These are phyloP conservation scores for Platyura marginata DNA, from an alignment of 1,140 invertebrate species.

Conservation along the genomic window DNA sequence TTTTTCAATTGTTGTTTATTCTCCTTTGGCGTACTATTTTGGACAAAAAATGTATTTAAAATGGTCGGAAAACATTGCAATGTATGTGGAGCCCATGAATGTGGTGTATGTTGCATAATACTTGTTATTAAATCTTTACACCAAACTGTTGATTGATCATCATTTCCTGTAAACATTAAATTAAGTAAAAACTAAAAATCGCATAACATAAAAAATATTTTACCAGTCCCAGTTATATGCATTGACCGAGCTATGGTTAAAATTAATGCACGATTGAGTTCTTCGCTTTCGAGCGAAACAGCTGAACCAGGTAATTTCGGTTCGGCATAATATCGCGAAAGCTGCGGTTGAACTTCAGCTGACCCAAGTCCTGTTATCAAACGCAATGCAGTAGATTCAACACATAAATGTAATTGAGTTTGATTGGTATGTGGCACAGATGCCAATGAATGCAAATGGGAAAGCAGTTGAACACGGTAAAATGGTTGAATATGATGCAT, in stretches of 20 bases:
- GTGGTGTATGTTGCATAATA: constrained; percentile 87
- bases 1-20: constrained; percentile 82
- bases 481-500: constrained; percentile 93
- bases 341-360: constrained; percentile 75
- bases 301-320: constrained; percentile 50
- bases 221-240: constrained; percentile 67
- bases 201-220: constrained; percentile 2
- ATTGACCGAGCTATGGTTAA: constrained; percentile 85
- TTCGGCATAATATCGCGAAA: constrained; percentile 72
- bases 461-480: constrained; percentile 79
- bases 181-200: constrained; percentile 4
- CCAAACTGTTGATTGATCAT: constrained; percentile 50
- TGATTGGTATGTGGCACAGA: constrained; percentile 85
- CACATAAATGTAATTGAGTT: constrained; percentile 84
- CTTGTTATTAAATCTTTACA: constrained; percentile 77
- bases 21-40: constrained; percentile 68
- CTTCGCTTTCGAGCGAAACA: constrained; percentile 85
- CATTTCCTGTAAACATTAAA: constrained; percentile 29
- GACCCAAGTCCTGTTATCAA: constrained; percentile 82
- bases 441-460: constrained; percentile 73
- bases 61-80: constrained; percentile 78
- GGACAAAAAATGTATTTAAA: constrained; percentile 61
- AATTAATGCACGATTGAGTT: constrained; percentile 79
- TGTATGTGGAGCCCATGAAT: constrained; percentile 85
- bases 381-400: constrained; percentile 82